Percentiles rank a stretch among this genome's conserved stretches.
These are phyloP conservation scores for Blera fallax DNA, from an alignment of 2,888 invertebrate species.

Conservation along the genomic window DNA sequence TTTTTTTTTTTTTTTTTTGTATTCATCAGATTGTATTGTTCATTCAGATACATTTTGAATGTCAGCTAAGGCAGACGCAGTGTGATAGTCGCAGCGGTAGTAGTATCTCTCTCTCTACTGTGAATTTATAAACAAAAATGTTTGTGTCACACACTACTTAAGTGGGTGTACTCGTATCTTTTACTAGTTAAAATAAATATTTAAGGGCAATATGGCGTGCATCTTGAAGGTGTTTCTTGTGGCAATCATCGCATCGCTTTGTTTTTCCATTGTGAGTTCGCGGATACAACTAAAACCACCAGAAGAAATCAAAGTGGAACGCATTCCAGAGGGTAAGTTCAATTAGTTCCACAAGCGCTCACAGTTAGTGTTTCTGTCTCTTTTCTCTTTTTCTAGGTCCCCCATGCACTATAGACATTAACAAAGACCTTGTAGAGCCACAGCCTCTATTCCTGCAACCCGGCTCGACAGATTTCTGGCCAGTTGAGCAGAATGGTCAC, in stretches of 20 bases:
- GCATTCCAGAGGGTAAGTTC: constrained; percentile 42
- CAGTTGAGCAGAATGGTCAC: constrained; percentile 76
- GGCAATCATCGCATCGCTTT: not conserved
- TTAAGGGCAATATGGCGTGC: not conserved
- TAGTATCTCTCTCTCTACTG: not conserved
- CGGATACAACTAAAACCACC: constrained; percentile 31
- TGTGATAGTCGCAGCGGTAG: too few relatives aligned
- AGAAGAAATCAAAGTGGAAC: constrained; percentile 58
- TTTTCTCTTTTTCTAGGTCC: constrained; percentile 64
- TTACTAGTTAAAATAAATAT: not conserved
- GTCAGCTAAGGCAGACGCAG: not conserved
- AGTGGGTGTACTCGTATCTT: not conserved
- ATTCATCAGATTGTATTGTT: not conserved
- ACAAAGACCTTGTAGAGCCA: constrained; percentile 80
- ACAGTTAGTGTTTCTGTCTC: not conserved
- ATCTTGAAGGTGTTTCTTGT: not conserved
- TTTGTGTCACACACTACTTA: not conserved
- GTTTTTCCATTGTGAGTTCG: not conserved
- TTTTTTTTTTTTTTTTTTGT: not conserved
- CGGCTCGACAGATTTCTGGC: constrained; percentile 77
- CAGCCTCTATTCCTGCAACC: constrained; percentile 84
- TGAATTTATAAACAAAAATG: not conserved
- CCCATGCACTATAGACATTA: constrained; percentile 76
- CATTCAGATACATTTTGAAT: constrained; percentile 16
- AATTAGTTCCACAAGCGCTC: not conserved